Base-by-base conservation (phyloP, 1,140 invertebrate species). In the Drosophila triauraria region DNA sequence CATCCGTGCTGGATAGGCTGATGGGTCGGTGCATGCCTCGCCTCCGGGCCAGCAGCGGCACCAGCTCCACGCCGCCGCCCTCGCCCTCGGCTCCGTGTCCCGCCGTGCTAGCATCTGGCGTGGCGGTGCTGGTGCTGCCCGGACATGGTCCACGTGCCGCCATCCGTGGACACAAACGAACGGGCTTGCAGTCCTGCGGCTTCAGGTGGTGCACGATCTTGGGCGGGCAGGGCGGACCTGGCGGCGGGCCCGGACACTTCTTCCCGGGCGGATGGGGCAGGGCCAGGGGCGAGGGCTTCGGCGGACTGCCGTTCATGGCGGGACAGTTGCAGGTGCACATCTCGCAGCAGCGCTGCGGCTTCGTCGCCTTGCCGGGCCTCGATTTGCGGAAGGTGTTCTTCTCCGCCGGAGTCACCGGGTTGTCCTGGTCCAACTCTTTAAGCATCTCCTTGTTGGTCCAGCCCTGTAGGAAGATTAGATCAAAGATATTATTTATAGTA, bases 41-140 rank as follows among this genome's bases (percentile, higher is more conserved):
- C 77, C 94, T 90, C 59, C 93, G 93, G 10, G 94, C 95, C 67
- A 96, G 91, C 40, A 95, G 80, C 10, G 95, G 95, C 50, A 95
- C 95, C 80, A 95, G 92, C 92, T 95, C 95, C 48, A 95, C 94
- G 42, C 95, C 95, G 9, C 94, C 94, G 25, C 93, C 95, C 32
- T 74, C 70, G 44, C 44, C 69, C 1, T 72, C 56, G 10, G 38
- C 44, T 1, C 56, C 64, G 7, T 62, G 44, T 25, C 58, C 75
- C 15, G 65, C 53, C 9, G 65, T 72, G 46, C 58, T 69, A 35
- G n/a, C 58, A 47, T 88, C 72, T 13, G 77, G 72, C 1, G 85
- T 84, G 17, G 59, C 74, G 8, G 75, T 88, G 17, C 74, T 90
- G 56, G 68, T 84, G 57, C 77, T 83, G 17, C 69, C 50, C 6